These are phyloP conservation scores for Creontiades dilutus DNA, from an alignment of 2,888 invertebrate species.

Conservation along the genomic window DNA sequence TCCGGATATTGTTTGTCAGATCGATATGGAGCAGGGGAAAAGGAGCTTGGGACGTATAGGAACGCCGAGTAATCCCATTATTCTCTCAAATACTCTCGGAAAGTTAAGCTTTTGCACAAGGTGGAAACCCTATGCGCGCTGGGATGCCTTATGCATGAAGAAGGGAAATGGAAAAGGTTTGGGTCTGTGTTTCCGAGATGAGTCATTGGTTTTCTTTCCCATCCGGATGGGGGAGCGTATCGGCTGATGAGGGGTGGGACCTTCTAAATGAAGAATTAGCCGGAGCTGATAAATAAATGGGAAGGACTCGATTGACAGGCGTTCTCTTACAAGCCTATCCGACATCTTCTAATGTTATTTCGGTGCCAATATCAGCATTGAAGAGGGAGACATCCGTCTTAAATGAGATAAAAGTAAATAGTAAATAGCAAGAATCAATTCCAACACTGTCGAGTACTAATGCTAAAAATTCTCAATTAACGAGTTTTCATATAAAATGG, in stretches of 20 bases:
- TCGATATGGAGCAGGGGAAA: slow-evolving; percentile 38
- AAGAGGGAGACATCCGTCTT: too few species aligned
- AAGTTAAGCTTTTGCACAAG: slow-evolving; percentile 50
- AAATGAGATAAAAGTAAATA: too few species aligned
- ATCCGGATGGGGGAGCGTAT: slow-evolving; percentile 8
- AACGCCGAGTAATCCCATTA: slow-evolving; percentile 66
- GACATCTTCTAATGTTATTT: too few species aligned
- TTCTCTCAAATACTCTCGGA: slow-evolving; percentile 65
- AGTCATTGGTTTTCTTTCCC: slow-evolving; percentile 48
- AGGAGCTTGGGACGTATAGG: slow-evolving; percentile 27
- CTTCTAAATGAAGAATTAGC: slow-evolving; percentile 57
- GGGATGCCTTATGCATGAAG: slow-evolving; percentile 58
- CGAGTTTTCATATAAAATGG: too few species aligned
- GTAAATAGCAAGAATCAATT: too few species aligned
- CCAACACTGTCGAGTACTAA: too few species aligned
- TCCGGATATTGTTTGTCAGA: slow-evolving; percentile 67
- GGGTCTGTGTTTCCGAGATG: slow-evolving; percentile 17
- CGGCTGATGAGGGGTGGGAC: background rate
- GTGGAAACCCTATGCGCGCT: slow-evolving; percentile 51
- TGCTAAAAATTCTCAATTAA: too few species aligned
- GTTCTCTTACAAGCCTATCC: too few species aligned
- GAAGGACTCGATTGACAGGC: background rate
- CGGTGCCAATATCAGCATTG: too few species aligned
- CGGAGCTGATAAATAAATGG: slow-evolving; percentile 47
- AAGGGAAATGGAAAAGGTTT: background rate